Conservation (phyloP, 2,888 invertebrate genomes). For the Acronicta psi region DNA sequence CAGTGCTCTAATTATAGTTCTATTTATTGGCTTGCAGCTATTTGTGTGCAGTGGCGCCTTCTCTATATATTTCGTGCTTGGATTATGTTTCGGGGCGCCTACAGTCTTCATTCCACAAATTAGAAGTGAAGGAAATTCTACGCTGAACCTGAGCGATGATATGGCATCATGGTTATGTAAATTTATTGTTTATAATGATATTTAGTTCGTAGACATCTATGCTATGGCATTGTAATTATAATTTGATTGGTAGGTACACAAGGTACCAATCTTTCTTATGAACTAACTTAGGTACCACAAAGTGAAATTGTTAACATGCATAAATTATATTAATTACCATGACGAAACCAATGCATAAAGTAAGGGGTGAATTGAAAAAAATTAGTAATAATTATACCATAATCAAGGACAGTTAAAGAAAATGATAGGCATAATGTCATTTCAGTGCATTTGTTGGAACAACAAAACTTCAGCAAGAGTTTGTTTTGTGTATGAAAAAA, state of each 20-base stretch:
- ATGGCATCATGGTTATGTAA: conserved; percentile 57
- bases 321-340: conserved; percentile 8
- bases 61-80: conserved; percentile 54
- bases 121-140: conserved; percentile 50
- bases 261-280: too few relatives aligned
- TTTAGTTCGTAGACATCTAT: not conserved
- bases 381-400: conserved; percentile 20
- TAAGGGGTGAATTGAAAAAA: conserved; percentile 18
- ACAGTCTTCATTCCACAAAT: conserved; percentile 59
- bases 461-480: not conserved
- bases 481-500: conserved; percentile 9
- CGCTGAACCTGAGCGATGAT: conserved; percentile 43
- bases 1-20: conserved; percentile 19
- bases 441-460: conserved; percentile 17
- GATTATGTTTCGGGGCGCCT: conserved; percentile 53
- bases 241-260: too few relatives aligned
- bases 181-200: not conserved
- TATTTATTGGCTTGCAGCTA: conserved; percentile 46
- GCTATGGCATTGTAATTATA: too few relatives aligned
- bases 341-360: conserved; percentile 8
- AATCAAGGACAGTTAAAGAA: conserved; percentile 20
- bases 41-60: conserved; percentile 49
- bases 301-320: too few relatives aligned
- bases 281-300: too few relatives aligned
- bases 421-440: conserved; percentile 20